These are phyloP conservation scores for Lasioglossum morio DNA, from an alignment of 2,888 invertebrate genomes.

Conservation along the genomic window DNA sequence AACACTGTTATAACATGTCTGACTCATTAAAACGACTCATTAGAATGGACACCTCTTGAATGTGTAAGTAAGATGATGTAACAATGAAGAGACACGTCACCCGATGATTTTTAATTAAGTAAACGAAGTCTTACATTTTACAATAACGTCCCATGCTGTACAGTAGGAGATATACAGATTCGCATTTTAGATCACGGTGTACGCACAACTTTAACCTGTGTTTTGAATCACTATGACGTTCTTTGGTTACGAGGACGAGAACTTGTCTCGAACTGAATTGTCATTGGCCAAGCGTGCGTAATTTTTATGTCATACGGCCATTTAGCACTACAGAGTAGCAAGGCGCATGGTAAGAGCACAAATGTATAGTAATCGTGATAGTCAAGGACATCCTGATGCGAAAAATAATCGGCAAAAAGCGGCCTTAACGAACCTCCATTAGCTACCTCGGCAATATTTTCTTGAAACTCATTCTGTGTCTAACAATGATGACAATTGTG, in stretches of 20 bases:
- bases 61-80: neutral
- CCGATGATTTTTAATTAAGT: neutral
- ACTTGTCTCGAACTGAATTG: neutral
- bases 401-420: conserved; percentile 1
- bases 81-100: neutral
- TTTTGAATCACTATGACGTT: neutral
- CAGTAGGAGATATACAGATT: neutral
- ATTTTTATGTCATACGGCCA: neutral
- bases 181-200: neutral
- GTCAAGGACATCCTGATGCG: conserved; percentile 35
- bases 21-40: neutral
- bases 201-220: neutral
- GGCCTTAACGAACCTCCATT: neutral
- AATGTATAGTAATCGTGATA: neutral
- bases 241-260: neutral
- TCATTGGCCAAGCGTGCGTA: neutral
- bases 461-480: neutral
- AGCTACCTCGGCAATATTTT: neutral
- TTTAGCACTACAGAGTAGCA: neutral
- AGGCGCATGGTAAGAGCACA: neutral
- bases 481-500: neutral
- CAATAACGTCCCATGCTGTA: neutral
- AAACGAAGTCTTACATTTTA: neutral
- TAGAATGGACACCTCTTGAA: neutral
- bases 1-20: neutral